Evolutionary conservation across 2,888 invertebrate genomes (phyloP), one percentile per base, ranked within the genome.

Genomic region (Pachycephus smyrnensis): DNA sequence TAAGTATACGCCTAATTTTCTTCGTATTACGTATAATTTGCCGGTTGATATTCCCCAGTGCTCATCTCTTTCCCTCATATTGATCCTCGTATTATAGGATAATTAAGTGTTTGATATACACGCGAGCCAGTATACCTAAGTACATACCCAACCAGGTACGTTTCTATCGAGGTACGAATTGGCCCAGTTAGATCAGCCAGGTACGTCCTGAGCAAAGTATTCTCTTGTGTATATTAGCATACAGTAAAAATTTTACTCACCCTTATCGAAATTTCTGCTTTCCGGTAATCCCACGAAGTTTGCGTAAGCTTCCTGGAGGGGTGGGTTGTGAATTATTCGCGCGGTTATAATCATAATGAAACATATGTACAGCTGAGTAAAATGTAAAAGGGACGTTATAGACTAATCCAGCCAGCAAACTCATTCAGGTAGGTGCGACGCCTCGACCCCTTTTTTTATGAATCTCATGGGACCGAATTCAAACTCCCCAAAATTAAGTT

Each of bases 1-100:
- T 55, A 55, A 2, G 23, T 23, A 55, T 23, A 73, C 80, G 75
- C 79, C 82, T 80, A 84, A 84, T 85, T 84, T 85, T 84, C 84
- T 84, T 84, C 82, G 81, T 81, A 84, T 85, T 84, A 83, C 80
- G 77, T 75, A 79, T 84, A 85, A 85, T 84, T 85, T 84, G 80
- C 80, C 75, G 84, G 76, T 76, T 81, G 82, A 84, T 84, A 84
- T 80, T 84, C 23, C 37, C 73, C 30, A 33, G 11, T 33, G 4
- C 55, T 31, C 80, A 68, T 79, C 79, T 79, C 80, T 81, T 82
- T 80, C 81, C 77, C 73, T 32, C 37, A 31, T 82, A 84, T 84
- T 81, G 82, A 84, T 81, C 80, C 71, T 68, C 77, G 75, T 83
- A 84, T 84, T 84, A 80, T 76, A 76, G 76, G 76, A 75, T 79